A percentile compares a stretch with the other conserved stretches of the same genome.
Evolutionary conservation across 2,113 vertebrate genomes (phyloP).

Genomic region (Nyctereutes procyonoides): DNA sequence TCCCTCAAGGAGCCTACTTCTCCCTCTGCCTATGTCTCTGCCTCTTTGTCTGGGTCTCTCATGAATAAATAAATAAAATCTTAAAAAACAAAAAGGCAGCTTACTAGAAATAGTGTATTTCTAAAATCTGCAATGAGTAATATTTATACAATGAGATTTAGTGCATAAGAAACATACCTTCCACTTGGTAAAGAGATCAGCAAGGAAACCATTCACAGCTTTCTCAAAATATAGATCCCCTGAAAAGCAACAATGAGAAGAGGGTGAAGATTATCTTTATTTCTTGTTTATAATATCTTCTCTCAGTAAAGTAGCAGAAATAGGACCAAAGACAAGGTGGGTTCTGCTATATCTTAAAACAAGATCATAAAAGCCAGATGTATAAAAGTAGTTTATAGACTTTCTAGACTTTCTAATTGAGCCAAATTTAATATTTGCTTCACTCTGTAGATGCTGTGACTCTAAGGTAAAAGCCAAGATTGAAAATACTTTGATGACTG

Average conservation of each 20-base stretch:
- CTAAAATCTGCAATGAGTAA: conserved; percentile 4
- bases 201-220: conserved; percentile 97
- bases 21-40: too few relatives aligned
- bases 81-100: too few relatives aligned
- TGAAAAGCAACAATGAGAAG: conserved; percentile 81
- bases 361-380: background rate
- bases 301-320: background rate
- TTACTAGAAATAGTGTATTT: background rate
- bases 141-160: background rate
- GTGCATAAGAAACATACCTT: conserved; percentile 88
- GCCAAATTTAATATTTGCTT: background rate
- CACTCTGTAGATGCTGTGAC: background rate
- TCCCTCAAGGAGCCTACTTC: too few relatives aligned
- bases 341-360: background rate
- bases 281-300: background rate
- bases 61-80: too few relatives aligned
- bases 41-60: too few relatives aligned
- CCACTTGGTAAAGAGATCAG: conserved; percentile 99
- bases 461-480: background rate
- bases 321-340: background rate
- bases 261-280: background rate
- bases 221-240: conserved; percentile 99
- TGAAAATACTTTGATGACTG: background rate
- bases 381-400: background rate
- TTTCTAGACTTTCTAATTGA: background rate